Base-by-base conservation (phyloP, 2,797 vertebrate species). In the Tamandua tetradactyla region DNA sequence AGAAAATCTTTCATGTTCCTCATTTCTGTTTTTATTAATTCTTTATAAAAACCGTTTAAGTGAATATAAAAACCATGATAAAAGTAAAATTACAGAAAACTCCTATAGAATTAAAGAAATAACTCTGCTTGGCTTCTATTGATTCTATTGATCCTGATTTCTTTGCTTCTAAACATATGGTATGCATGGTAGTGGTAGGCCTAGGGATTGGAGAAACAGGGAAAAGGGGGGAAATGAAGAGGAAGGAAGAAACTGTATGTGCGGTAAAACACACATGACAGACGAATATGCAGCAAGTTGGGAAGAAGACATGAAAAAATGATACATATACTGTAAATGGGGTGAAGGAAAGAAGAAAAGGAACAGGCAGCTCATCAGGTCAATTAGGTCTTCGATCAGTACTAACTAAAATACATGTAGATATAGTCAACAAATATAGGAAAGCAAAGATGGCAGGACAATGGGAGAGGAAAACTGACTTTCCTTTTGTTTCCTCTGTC, bases 401-500 rank as follows among this genome's bases (percentile, higher is more conserved):
- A 1, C 47, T 64, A 47, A 18, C 66, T 82, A 92, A 96, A 69
- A 66, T 44, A 69, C 20, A 74, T 5, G 57, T 18, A 84, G 92
- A 96, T 40, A 35, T 5, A 12, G 10, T 30, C 75, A 87, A 44
- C 72, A 84, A 62, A 32, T 25, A 40, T 40, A 71, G 37, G 80
- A 40, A 89, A 75, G 49, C 44, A 30, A 76, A 93, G 74, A 13
- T 72, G 44, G 30, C 68, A 40, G 76, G 61, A 52, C 15, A 30
- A 62, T n/a, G 23, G 49, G 66, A 87, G 25, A 74, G 40, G 82
- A 84, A 79, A 72, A 81, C n/a, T 32, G 52, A 80, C 76, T 80
- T 40, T 72, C 82, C 80, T 87, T 93, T 87, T 94, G 74, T 80
- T 89, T 93, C 71, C 91, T 95, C 96, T 97, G 89, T 83, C 86